These are phyloP conservation scores for Philaethria dido DNA, from an alignment of 2,888 invertebrate species.

Conservation along the genomic window DNA sequence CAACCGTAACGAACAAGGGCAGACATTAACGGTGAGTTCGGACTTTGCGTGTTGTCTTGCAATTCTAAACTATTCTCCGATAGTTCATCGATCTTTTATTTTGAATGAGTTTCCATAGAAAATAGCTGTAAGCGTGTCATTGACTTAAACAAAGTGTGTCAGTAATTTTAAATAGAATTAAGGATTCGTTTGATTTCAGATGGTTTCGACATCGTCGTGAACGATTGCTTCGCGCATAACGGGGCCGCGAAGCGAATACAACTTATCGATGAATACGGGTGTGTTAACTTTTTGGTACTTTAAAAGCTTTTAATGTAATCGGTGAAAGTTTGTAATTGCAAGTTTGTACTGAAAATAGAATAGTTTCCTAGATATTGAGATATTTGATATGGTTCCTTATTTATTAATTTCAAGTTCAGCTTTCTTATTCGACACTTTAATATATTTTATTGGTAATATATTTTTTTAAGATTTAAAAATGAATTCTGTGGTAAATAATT, in stretches of 20 bases:
- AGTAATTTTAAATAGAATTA: slow-evolving; percentile 40
- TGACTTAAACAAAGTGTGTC: slow-evolving; percentile 51
- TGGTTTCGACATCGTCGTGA: slow-evolving; percentile 97
- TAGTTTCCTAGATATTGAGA: background rate
- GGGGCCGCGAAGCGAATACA: slow-evolving; percentile 96
- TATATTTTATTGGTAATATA: no score
- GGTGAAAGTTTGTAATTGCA: slow-evolving; percentile 8
- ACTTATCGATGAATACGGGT: slow-evolving; percentile 96
- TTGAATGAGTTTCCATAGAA: slow-evolving; percentile 45
- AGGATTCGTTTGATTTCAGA: slow-evolving; percentile 81
- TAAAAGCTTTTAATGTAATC: slow-evolving; percentile 22
- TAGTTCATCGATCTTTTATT: slow-evolving; percentile 60
- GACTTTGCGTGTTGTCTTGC: slow-evolving; percentile 61
- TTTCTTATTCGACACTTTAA: no score
- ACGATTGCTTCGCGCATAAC: slow-evolving; percentile 97
- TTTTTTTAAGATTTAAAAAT: no score
- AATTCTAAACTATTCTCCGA: slow-evolving; percentile 58
- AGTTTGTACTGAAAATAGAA: slow-evolving; percentile 7
- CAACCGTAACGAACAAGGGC: slow-evolving; percentile 63
- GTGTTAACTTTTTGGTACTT: slow-evolving; percentile 52
- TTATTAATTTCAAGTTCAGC: background rate
- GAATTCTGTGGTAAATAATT: no score
- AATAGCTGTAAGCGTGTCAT: slow-evolving; percentile 43
- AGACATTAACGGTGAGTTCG: slow-evolving; percentile 60
- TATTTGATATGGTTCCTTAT: background rate